phyloP scores from a whole-genome alignment of 2,797 vertebrate species.

The Aratinga solstitialis region DNA sequence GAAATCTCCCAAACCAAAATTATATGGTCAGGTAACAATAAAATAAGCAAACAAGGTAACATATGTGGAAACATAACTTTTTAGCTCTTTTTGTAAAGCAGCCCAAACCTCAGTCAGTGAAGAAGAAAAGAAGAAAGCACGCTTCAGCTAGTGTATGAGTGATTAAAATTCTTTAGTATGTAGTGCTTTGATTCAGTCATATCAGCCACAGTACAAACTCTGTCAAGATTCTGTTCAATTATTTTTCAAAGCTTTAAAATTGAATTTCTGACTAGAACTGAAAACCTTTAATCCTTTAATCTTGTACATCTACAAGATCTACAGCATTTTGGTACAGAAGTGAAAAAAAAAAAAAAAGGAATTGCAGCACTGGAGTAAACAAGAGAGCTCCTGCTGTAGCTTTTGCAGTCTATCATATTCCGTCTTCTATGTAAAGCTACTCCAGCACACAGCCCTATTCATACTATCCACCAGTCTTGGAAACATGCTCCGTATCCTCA shows the following conservation, averaged over 20 bases:
- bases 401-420: not conserved
- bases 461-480: not conserved
- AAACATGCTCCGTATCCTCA: accelerated
- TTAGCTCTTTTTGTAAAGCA: not conserved
- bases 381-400: not conserved
- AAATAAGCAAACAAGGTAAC: not conserved
- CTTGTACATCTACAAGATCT: not conserved
- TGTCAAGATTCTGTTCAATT: conserved; percentile 39
- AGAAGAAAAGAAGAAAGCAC: not conserved
- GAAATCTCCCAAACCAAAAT: not conserved
- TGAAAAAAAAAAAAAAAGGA: not conserved
- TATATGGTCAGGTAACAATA: not conserved
- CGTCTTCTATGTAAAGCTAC: not conserved
- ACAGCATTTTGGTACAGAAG: not conserved
- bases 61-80: not conserved
- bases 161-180: conserved; percentile 28
- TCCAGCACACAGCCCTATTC: not conserved
- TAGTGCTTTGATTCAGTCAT: conserved; percentile 32
- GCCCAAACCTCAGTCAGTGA: not conserved
- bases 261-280: conserved; percentile 45
- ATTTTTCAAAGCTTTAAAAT: conserved; percentile 54
- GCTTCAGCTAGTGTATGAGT: not conserved
- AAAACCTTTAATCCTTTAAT: conserved; percentile 45
- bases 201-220: conserved; percentile 42
- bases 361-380: not conserved